These are phyloP conservation scores for Palythoa grandis DNA, from an alignment of 92 coral and sea anemone species.

Conservation along the genomic window DNA sequence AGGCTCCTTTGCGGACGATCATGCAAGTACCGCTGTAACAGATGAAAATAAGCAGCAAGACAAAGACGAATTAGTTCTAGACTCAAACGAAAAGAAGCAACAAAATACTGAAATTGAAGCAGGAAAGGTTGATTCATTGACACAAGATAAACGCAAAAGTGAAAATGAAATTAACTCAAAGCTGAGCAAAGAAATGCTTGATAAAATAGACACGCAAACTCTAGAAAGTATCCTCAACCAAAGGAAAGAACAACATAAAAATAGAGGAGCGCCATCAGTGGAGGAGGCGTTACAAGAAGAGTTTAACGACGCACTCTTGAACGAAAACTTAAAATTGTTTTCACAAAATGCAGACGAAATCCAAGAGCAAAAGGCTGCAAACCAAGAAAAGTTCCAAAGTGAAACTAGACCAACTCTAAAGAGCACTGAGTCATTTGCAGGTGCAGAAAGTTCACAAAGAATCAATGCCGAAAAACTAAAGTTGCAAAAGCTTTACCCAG, in stretches of 20 bases:
- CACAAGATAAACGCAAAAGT: neutral
- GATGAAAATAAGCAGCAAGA: neutral
- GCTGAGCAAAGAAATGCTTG: conserved; percentile 26
- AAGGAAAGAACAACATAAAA: conserved; percentile 15
- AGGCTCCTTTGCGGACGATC: conserved; percentile 25
- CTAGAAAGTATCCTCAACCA: conserved; percentile 28
- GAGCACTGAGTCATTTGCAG: neutral
- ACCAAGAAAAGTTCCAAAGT: neutral
- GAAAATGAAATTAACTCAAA: neutral
- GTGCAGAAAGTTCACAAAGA: neutral
- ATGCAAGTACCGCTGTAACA: neutral
- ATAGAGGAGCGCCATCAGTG: neutral
- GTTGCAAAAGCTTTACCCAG: neutral
- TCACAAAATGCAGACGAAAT: conserved; percentile 10
- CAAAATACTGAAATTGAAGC: neutral
- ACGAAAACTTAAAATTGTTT: conserved; percentile 34
- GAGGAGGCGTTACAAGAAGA: conserved; percentile 25
- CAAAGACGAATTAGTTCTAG: neutral
- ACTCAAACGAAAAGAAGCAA: neutral
- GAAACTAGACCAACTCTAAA: conserved; percentile 13
- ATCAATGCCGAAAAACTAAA: neutral
- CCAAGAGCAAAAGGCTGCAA: neutral
- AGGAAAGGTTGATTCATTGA: neutral
- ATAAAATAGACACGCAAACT: conserved; percentile 36
- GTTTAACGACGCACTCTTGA: conserved; percentile 24